phyloP scores from a whole-genome alignment of 2,888 invertebrate species.

The Hyposoter dolosus region DNA sequence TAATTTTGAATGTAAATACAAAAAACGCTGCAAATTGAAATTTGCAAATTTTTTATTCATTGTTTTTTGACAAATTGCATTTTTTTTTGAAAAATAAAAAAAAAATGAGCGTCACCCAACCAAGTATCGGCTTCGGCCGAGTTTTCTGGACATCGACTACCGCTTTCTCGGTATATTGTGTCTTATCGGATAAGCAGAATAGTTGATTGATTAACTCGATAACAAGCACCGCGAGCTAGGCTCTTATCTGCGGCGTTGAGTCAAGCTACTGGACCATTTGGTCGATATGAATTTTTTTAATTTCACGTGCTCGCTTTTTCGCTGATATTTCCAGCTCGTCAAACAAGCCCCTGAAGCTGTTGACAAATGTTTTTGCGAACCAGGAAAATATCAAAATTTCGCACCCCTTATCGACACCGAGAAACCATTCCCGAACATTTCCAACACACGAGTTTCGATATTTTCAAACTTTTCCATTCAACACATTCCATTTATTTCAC shows the following conservation, averaged over 20 bases:
- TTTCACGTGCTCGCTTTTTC: background rate
- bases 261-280: background rate
- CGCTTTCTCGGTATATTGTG: background rate
- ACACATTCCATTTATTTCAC: background rate
- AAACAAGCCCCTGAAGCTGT: background rate
- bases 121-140: background rate
- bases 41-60: too few species aligned
- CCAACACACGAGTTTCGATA: background rate
- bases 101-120: background rate
- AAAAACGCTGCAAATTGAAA: too few species aligned
- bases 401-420: background rate
- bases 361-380: background rate
- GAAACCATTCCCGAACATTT: background rate
- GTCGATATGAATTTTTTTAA: background rate
- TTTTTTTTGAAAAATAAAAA: too few species aligned
- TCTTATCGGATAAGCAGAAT: background rate
- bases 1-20: too few species aligned
- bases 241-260: background rate
- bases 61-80: too few species aligned
- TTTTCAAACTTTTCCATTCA: background rate
- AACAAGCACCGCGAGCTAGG: background rate
- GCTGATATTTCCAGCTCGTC: background rate
- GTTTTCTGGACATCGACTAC: background rate
- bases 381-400: background rate
- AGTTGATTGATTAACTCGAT: background rate